Evolutionary conservation across 2,113 vertebrate genomes (phyloP).

Genomic region (Cyprinus carpio): DNA sequence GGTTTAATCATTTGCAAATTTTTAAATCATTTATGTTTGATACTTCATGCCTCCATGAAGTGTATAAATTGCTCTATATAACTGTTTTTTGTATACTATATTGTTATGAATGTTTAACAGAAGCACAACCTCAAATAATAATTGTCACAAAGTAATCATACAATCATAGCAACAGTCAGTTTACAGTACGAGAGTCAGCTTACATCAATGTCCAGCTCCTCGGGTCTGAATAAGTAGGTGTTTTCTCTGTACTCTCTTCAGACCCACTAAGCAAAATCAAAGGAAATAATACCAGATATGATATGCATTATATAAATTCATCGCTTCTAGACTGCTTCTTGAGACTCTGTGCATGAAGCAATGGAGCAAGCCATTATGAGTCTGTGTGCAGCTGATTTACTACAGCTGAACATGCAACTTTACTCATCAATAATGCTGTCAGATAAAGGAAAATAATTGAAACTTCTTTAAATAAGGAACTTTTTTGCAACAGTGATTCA

Average conservation of each 20-base stretch:
- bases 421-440: neutral
- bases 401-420: neutral
- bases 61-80: neutral
- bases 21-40: no score
- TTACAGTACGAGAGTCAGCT: constrained; percentile 47
- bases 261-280: no score
- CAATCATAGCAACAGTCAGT: neutral
- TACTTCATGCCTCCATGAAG: no score
- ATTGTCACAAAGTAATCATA: neutral
- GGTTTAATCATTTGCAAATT: no score
- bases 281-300: constrained; percentile 40
- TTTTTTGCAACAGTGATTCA: neutral
- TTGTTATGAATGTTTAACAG: neutral
- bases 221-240: constrained; percentile 82
- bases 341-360: neutral
- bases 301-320: neutral
- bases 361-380: constrained; percentile 13
- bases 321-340: neutral
- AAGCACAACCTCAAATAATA: neutral
- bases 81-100: neutral
- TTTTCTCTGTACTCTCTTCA: constrained; percentile 88
- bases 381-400: neutral
- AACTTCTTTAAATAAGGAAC: neutral
- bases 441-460: neutral
- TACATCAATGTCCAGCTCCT: constrained; percentile 91